Percentiles rank a stretch among this genome's conserved stretches.
Evolutionary conservation across 2,888 invertebrate genomes (phyloP).

Genomic region (Tipula confusa): DNA sequence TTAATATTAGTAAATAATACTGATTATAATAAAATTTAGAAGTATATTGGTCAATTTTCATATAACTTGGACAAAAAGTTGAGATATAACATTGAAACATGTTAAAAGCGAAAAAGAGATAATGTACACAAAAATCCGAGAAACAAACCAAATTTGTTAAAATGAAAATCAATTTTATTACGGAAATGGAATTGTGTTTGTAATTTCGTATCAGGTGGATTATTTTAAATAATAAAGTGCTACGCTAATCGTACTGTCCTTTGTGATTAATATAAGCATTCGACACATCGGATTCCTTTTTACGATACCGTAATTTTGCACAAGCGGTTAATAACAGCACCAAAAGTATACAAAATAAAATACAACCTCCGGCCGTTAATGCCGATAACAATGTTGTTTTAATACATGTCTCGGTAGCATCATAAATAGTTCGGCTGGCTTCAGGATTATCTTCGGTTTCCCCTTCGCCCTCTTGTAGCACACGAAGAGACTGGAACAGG

Average conservation of each 20-base stretch:
- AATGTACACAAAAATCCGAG: too few relatives aligned
- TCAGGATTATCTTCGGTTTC: conserved; percentile 53
- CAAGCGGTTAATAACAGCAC: conserved; percentile 73
- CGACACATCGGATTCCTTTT: conserved; percentile 50
- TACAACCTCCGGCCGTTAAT: conserved; percentile 62
- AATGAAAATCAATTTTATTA: too few relatives aligned
- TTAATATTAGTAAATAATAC: not conserved
- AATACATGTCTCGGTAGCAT: conserved; percentile 61
- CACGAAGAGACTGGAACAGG: conserved; percentile 81
- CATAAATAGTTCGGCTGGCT: conserved; percentile 33
- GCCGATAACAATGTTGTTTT: conserved; percentile 63
- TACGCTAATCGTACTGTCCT: conserved; percentile 56
- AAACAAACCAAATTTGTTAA: too few relatives aligned
- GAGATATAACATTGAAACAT: too few relatives aligned
- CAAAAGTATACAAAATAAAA: conserved; percentile 66
- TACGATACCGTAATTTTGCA: conserved; percentile 63
- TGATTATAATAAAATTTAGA: not conserved
- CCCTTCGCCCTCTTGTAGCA: conserved; percentile 79
- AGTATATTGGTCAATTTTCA: not conserved
- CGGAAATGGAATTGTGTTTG: too few relatives aligned
- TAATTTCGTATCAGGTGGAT: not conserved
- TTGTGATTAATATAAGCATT: conserved; percentile 61
- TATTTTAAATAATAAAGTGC: not conserved
- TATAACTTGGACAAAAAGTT: too few relatives aligned
- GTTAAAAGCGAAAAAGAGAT: too few relatives aligned